These are phyloP conservation scores for Campylomormyrus numenius DNA, from an alignment of 2,113 vertebrate genomes.

Conservation along the genomic window DNA sequence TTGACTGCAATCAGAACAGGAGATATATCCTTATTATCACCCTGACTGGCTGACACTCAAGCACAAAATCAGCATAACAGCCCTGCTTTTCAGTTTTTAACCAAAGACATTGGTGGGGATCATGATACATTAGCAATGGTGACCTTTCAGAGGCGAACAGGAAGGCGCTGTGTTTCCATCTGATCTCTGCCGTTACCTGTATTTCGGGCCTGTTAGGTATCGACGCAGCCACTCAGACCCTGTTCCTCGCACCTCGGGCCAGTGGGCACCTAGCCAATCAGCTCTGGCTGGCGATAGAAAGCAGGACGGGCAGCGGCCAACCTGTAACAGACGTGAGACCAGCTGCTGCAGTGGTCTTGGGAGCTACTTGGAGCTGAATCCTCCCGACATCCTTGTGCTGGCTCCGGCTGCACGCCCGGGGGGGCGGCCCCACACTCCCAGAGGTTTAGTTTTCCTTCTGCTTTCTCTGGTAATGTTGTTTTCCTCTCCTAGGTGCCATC, in stretches of 20 bases:
- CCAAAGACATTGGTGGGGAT: not conserved
- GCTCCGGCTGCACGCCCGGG: not conserved
- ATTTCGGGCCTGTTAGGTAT: not conserved
- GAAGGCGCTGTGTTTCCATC: not conserved
- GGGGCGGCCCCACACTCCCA: not conserved
- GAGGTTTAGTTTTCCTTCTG: not conserved
- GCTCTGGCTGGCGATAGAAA: not conserved
- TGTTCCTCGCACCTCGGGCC: not conserved
- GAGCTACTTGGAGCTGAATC: not conserved
- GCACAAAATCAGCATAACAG: not conserved
- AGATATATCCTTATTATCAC: not conserved
- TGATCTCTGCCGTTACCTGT: not conserved
- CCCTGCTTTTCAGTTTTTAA: not conserved
- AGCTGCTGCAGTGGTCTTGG: not conserved
- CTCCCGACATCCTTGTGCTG: not conserved
- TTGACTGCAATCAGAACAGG: not conserved
- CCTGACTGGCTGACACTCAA: not conserved
- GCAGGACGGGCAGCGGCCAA: not conserved
- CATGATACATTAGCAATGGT: not conserved
- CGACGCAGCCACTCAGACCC: not conserved
- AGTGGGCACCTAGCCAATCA: not conserved
- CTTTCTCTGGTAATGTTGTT: not conserved
- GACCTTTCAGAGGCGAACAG: not conserved
- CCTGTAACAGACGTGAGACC: not conserved
- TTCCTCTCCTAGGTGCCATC: not conserved